Evolutionary conservation across 2,888 invertebrate genomes (phyloP).

Genomic region (Strigamia transsilvanica): DNA sequence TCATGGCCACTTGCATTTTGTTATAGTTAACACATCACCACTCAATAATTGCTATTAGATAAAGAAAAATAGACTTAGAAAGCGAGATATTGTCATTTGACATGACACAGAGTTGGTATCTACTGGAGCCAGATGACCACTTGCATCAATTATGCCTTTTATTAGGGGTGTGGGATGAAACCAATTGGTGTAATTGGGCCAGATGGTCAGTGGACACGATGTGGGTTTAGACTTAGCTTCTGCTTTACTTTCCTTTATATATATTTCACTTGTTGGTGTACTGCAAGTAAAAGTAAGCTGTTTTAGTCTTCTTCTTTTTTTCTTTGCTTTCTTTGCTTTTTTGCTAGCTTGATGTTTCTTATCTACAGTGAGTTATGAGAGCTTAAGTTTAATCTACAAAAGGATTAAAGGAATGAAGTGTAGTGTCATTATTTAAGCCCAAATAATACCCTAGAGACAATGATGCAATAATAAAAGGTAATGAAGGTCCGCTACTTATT

Average conservation of each 20-base stretch:
- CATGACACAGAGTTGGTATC: slow-evolving; percentile 1
- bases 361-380: slow-evolving; percentile 45
- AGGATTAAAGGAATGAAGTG: slow-evolving; percentile 45
- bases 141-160: slow-evolving; percentile 45
- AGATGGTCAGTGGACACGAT: slow-evolving; percentile 20
- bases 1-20: neutral
- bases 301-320: neutral
- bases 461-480: slow-evolving; percentile 47
- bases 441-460: slow-evolving; percentile 37
- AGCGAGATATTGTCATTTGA: slow-evolving; percentile 22
- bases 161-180: slow-evolving; percentile 31
- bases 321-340: slow-evolving; percentile 16
- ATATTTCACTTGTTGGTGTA: slow-evolving; percentile 37
- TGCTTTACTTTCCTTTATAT: slow-evolving; percentile 16
- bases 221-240: slow-evolving; percentile 31
- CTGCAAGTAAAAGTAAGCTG: neutral
- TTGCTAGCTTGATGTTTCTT: slow-evolving; percentile 35
- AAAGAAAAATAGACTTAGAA: slow-evolving; percentile 27
- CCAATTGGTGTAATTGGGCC: slow-evolving; percentile 47
- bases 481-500: slow-evolving; percentile 5
- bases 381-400: slow-evolving; percentile 49
- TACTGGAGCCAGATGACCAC: slow-evolving; percentile 29
- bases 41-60: slow-evolving; percentile 32
- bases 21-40: slow-evolving; percentile 28
- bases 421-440: slow-evolving; percentile 47